Conservation (phyloP, 2,797 vertebrate genomes). For the Artibeus lituratus region DNA sequence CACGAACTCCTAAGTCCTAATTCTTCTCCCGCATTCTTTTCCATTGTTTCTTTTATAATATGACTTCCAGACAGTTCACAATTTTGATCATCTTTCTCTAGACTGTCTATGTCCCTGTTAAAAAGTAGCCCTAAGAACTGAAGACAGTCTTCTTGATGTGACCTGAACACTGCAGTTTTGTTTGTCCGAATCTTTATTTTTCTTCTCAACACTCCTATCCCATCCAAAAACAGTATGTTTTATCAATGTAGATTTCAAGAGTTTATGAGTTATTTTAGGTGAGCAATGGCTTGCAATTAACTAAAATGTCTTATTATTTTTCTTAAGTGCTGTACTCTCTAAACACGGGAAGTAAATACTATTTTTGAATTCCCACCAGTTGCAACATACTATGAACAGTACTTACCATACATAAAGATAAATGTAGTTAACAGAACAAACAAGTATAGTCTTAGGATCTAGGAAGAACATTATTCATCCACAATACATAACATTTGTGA, state of each 20-base stretch:
- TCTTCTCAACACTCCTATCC: background rate
- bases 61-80: background rate
- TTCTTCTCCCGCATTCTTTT: background rate
- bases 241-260: background rate
- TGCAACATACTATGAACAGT: background rate
- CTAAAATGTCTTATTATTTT: background rate
- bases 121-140: background rate
- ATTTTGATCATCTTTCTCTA: background rate
- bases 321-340: background rate
- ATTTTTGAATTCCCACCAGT: background rate
- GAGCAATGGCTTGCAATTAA: background rate
- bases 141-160: background rate
- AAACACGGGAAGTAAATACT: background rate
- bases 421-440: background rate
- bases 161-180: background rate
- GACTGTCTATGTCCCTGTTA: background rate
- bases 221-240: background rate
- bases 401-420: background rate
- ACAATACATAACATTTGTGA: background rate
- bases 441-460: background rate
- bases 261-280: background rate
- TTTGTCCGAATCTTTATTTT: background rate
- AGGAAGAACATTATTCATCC: background rate
- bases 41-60: background rate
- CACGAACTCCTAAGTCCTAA: background rate